These are phyloP conservation scores for Chaetura pelagica DNA, from an alignment of 2,113 vertebrate genomes.

Conservation along the genomic window DNA sequence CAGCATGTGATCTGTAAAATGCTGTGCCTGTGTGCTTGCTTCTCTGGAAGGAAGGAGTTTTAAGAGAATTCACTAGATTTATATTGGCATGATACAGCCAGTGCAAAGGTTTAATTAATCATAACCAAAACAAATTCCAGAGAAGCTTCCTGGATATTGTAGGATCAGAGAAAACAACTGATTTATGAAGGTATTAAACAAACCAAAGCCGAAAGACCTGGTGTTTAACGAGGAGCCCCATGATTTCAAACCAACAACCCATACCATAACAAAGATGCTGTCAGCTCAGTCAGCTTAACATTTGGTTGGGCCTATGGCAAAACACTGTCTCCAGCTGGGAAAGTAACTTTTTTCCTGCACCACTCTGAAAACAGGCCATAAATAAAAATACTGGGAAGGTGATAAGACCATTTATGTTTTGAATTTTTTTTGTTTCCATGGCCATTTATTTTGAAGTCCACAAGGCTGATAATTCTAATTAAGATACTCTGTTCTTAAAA, in stretches of 20 bases:
- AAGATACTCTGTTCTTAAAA: not conserved
- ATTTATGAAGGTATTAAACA: not conserved
- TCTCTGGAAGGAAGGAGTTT: not conserved
- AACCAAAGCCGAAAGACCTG: not conserved
- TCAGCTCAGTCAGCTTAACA: fast-evolving
- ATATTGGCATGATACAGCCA: not conserved
- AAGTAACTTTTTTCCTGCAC: not conserved
- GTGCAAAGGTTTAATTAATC: not conserved
- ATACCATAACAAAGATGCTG: not conserved
- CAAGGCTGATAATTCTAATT: not conserved
- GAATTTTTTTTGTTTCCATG: fast-evolving
- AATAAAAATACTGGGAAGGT: fast-evolving
- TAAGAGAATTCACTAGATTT: not conserved
- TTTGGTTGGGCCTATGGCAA: not conserved
- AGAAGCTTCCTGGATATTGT: fast-evolving
- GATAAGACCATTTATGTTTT: fast-evolving
- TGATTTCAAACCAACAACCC: not conserved
- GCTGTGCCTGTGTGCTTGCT: fast-evolving
- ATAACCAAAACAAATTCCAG: not conserved
- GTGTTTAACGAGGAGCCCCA: not conserved
- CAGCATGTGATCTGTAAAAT: fast-evolving
- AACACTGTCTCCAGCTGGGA: not conserved
- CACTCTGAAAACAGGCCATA: not conserved
- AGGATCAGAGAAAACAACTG: not conserved
- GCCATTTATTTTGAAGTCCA: not conserved